Evolutionary conservation across 1,140 invertebrate species (phyloP), one percentile per base, ranked within the genome.

Genomic region (Zaprionus tsacasi): DNA sequence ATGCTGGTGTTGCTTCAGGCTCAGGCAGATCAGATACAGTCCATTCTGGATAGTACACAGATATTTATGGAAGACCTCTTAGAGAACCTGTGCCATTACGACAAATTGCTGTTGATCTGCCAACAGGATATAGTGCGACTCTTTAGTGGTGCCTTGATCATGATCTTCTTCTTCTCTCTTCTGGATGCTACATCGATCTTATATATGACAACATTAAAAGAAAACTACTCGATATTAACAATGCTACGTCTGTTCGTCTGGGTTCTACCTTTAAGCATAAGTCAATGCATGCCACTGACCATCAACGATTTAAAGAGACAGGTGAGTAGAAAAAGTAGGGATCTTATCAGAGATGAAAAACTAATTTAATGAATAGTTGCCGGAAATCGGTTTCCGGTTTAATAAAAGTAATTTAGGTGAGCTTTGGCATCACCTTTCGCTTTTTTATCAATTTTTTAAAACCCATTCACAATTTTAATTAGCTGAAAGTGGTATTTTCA

Each of bases 101-200:
- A 76, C 38, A 25, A 76, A 6, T 30, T 76, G 13, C 13, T 72
- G 10, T n/a, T 76, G 50, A 21, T 76, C 0, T 71, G 69, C 33
- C 38, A 65, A 6, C 48, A 54, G 13, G 30, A 59, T 12, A 8
- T 76, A 6, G 55, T 55, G 0, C 11, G 59, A 12, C 48, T 71
- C 11, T 76, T 59, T 50, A 61, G 73, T 3, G 61, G 30, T 7
- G 25, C 52, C 3, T 13, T 72, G 1, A 5, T 72, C 3, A 13
- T 72, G n/a, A 21, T 52, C 25, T 21, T 30, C 10, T 5, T 57
- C 2, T 76, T 59, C 17, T 27, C 25, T 30, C 17, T 61, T 5
- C 7, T 67, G 17, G 70, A 76, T 36, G 30, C 63, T 4, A 52
- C 38, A 1, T 59, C 36, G 7, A 10, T 65, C 2, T 21, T 21